A percentile compares a stretch with the other conserved stretches of the same genome.
Conservation (phyloP, 2,888 invertebrate species). For the Leptinotarsa rubiginosa region DNA sequence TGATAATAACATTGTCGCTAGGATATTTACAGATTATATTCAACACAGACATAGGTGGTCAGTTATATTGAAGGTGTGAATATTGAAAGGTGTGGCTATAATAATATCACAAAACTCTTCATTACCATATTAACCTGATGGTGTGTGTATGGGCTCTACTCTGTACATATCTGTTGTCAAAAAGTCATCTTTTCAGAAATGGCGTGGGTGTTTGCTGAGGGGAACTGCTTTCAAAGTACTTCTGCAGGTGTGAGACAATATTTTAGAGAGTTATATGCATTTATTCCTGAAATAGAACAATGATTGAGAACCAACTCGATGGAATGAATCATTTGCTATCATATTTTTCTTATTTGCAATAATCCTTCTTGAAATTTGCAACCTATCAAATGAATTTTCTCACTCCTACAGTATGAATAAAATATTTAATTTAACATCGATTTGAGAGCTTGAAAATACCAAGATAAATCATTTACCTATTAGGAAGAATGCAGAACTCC, state of each 20-base stretch:
- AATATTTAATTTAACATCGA: too few relatives aligned
- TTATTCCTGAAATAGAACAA: background rate
- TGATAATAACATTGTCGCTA: background rate
- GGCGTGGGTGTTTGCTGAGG: conserved; percentile 35
- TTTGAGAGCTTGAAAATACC: background rate
- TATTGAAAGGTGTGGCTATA: conserved; percentile 42
- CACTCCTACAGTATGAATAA: too few relatives aligned
- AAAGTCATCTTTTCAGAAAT: conserved; percentile 29
- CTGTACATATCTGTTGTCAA: conserved; percentile 33
- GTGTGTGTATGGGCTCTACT: conserved; percentile 28
- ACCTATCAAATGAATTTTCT: too few relatives aligned
- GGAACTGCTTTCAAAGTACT: conserved; percentile 31
- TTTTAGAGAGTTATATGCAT: conserved; percentile 3
- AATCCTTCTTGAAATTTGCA: too few relatives aligned
- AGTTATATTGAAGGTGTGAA: conserved; percentile 27
- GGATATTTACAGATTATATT: background rate
- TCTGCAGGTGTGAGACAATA: background rate
- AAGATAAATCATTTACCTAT: background rate
- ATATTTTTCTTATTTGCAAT: too few relatives aligned
- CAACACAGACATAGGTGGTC: background rate
- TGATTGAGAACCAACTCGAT: too few relatives aligned
- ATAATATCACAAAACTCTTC: conserved; percentile 23
- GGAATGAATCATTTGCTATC: too few relatives aligned
- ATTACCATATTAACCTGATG: conserved; percentile 27
- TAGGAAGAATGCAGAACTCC: background rate